Evolutionary conservation across 2,888 invertebrate species (phyloP), one percentile per base, ranked within the genome.

Genomic region (Lissocephala sabroskyi): DNA sequence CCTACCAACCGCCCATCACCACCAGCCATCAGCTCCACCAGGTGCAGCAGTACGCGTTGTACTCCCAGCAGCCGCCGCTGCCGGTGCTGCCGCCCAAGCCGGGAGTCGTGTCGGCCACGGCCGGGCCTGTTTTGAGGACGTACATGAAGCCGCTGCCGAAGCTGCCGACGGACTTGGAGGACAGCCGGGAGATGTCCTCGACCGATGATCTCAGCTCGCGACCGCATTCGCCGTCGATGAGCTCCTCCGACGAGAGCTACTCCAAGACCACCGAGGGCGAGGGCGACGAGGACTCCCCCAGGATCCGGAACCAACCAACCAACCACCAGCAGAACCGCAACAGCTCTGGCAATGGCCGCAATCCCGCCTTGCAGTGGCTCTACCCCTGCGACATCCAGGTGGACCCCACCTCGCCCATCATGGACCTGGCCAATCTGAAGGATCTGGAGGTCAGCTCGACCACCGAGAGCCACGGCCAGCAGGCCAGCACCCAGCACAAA

Each of bases 161-260:
- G 78, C 84, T 88, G 47, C 88, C 88, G n/a, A 83, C 86, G 17
- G 83, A 84, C 49, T 66, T 84, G 39, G 84, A 85, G 55, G 85
- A 85, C 49, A 82, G 75, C 42, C 82, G 84, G 5, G 85, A 85
- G 60, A 82, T 85, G 81, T 93, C 93, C 4, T 94, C 93, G 2
- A 93, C 93, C 1, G 93, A 94, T 79, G 94, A 94, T 82, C 88
- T 93, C 18, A 93, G 92, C 73, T 93, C 93, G 0, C 86, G 93
- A 7, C 93, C 93, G 44, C 90, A 92, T 66, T 93, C 93, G 5
- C 92, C 93, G 0, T 92, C 92, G 78, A 90, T 93, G 57, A 92
- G 92, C 81, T 93, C 93, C 45, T 94, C 93, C 0, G 93, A 94
- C 78, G 94, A 94, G 83, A 93, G 93, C 82, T 93, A 92, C 79